Evolutionary conservation across 2,113 vertebrate genomes (phyloP).

Genomic region (Prochilodus magdalenae): DNA sequence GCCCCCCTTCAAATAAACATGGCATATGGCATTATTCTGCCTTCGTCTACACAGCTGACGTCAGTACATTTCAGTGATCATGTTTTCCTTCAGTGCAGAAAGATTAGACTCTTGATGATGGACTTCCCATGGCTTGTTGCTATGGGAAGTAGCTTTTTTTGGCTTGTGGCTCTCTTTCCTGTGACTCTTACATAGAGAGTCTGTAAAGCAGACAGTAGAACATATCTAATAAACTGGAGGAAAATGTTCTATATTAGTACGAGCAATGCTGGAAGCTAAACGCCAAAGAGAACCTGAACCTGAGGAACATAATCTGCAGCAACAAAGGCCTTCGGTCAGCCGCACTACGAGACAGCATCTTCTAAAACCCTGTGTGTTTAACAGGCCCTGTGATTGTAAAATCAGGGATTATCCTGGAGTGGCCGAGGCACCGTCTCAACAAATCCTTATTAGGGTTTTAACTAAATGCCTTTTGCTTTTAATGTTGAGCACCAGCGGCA

Average conservation of each 20-base stretch:
- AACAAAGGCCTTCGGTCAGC: neutral
- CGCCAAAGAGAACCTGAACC: neutral
- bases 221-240: neutral
- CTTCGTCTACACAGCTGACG: too few species aligned
- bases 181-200: neutral
- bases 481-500: neutral
- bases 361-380: neutral
- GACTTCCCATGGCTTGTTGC: neutral
- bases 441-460: neutral
- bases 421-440: neutral
- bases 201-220: neutral
- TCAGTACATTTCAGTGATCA: too few species aligned
- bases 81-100: too few species aligned
- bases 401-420: neutral
- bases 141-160: too few species aligned
- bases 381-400: neutral
- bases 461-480: neutral
- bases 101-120: too few species aligned
- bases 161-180: neutral
- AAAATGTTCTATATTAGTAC: neutral
- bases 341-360: neutral
- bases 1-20: too few species aligned
- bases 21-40: too few species aligned
- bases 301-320: neutral
- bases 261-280: neutral